Evolutionary conservation across 1,140 invertebrate genomes (phyloP), one percentile per base, ranked within the genome.

Genomic region (Rhagoletis pomonella): DNA sequence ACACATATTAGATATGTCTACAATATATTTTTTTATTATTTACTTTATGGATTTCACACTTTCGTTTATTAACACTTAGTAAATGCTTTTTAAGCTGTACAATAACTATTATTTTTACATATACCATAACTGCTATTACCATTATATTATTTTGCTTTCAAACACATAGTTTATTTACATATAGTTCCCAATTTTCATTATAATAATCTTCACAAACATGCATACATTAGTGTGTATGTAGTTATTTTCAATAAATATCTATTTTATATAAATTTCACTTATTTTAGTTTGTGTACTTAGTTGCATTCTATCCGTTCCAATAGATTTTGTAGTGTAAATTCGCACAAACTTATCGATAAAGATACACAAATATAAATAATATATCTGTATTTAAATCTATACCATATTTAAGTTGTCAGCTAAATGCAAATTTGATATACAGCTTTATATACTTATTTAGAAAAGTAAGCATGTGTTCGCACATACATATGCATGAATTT

Each of bases 391-490:
- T 9, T 55, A n/a, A 50, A 77, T 50, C 17, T 77, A 62, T n/a
- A 62, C 4, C 42, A 69, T 50, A 14, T 81, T 44, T 50, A 55
- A 81, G 73, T 81, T 81, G 44, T 81, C 73, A 81, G 73, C 73
- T 81, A 81, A 81, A 81, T 81, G 73, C 73, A 81, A 81, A 81
- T 81, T 81, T 81, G 73, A 81, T 81, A 55, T 55, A 81, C 73
- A 81, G 73, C 73, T 81, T 81, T 81, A 42, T 29, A 29, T 29
- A 29, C n/a, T 29, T 81, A 81, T 81, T 44, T 81, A 55, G n/a
- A 19, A 19, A n/a, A 44, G 55, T 29, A 50, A 44, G 55, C 10
- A 81, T 62, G 60, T 17, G 29, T 81, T 44, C 67, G 47, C n/a
- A 55, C 73, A 73, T 14, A 39, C 60, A 47, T n/a, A 73, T 17